phyloP scores from a whole-genome alignment of 2,113 vertebrate genomes.

The Lota lota region DNA sequence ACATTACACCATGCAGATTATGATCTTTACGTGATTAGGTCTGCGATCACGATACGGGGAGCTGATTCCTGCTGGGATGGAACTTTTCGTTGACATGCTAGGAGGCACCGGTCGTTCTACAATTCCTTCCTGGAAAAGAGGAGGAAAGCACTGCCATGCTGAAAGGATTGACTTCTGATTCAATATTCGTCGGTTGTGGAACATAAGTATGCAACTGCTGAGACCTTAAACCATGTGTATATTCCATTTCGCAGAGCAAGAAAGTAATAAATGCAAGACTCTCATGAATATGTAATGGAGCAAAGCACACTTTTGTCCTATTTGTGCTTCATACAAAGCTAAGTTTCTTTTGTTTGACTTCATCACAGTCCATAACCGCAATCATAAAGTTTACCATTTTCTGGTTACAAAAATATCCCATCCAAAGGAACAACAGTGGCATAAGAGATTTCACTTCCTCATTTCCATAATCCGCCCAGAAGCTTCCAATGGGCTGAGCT shows the following conservation, averaged over 20 bases:
- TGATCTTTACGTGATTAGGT: constrained; percentile 33
- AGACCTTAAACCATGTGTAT: constrained; percentile 32
- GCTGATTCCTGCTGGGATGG: constrained; percentile 1
- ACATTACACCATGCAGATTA: constrained; percentile 23
- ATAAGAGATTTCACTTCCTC: constrained; percentile 30
- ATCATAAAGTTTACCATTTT: constrained; percentile 40
- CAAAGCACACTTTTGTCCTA: constrained; percentile 37
- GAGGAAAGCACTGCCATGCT: constrained; percentile 16
- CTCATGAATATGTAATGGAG: constrained; percentile 61
- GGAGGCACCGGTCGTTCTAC: not conserved
- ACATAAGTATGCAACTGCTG: constrained; percentile 24
- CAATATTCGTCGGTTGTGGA: constrained; percentile 27
- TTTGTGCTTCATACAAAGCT: constrained; percentile 34
- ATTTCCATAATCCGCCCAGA: constrained; percentile 54
- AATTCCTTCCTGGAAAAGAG: constrained; percentile 10
- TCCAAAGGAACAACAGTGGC: not conserved
- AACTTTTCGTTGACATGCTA: not conserved
- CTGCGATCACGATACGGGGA: constrained; percentile 13
- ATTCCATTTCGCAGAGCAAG: constrained; percentile 32
- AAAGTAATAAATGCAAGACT: constrained; percentile 38
- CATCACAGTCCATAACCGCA: constrained; percentile 33
- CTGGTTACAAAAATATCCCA: constrained; percentile 11
- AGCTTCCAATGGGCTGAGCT: not conserved
- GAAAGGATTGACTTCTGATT: constrained; percentile 24
- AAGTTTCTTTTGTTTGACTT: constrained; percentile 50